Evolutionary conservation across 2,113 vertebrate genomes (phyloP).

Genomic region (Urocitellus parryii): DNA sequence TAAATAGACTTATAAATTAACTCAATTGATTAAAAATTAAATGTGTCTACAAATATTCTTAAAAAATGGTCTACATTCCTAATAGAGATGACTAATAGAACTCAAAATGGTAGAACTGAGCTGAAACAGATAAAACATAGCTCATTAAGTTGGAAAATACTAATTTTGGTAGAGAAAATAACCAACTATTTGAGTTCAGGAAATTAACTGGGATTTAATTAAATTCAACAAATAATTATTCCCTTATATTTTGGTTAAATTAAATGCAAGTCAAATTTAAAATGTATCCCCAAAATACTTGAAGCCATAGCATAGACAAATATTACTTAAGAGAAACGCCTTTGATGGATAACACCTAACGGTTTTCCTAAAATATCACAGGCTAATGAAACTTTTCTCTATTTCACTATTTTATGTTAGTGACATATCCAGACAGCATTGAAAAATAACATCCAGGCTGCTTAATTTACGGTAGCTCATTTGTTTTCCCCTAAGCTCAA

Average conservation of each 20-base stretch:
- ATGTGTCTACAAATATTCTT: neutral
- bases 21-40: conserved; percentile 1
- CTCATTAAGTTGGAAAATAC: neutral
- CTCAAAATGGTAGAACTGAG: neutral
- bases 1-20: neutral
- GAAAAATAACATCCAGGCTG: neutral
- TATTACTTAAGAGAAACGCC: conserved; percentile 51
- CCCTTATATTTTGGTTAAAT: conserved; percentile 40
- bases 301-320: conserved; percentile 37
- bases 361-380: conserved; percentile 62
- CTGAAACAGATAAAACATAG: neutral
- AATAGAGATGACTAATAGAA: neutral
- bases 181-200: neutral
- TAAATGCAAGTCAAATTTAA: conserved; percentile 51
- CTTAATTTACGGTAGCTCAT: neutral
- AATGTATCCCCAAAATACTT: neutral
- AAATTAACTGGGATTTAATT: conserved; percentile 4
- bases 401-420: conserved; percentile 28
- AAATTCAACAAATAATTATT: conserved; percentile 17
- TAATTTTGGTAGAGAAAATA: conserved; percentile 43
- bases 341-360: conserved; percentile 30
- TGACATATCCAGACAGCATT: neutral
- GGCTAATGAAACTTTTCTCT: conserved; percentile 42
- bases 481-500: neutral
- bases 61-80: neutral